Percentiles rank a stretch among this genome's conserved stretches.
Conservation (phyloP, 2,888 invertebrate species). For the Amiota communis region DNA sequence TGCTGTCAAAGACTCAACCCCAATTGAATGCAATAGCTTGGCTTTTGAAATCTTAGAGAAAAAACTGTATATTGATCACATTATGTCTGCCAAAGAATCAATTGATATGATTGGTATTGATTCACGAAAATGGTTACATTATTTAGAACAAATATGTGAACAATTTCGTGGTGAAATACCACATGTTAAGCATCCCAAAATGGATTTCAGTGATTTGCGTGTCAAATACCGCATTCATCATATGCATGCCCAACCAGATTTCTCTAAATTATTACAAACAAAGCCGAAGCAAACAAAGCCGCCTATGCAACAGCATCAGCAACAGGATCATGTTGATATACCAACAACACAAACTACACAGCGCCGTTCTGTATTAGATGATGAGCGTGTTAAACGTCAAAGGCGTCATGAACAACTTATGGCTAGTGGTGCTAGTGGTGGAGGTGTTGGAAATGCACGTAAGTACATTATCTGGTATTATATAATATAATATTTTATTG, state of each 20-base stretch:
- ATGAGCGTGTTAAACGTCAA: conserved; percentile 71
- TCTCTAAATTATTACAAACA: conserved; percentile 70
- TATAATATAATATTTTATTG: background rate
- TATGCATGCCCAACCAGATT: conserved; percentile 69
- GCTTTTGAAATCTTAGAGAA: conserved; percentile 91
- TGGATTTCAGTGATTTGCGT: conserved; percentile 74
- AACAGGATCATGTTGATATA: conserved; percentile 65
- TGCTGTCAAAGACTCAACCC: conserved; percentile 78
- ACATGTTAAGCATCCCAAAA: conserved; percentile 82
- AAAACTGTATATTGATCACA: conserved; percentile 83
- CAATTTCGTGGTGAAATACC: conserved; percentile 94
- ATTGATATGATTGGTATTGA: conserved; percentile 68
- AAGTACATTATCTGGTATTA: conserved; percentile 19
- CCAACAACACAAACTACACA: conserved; percentile 55
- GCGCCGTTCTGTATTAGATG: conserved; percentile 69
- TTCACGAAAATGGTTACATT: conserved; percentile 78
- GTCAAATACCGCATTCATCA: conserved; percentile 69
- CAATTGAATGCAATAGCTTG: conserved; percentile 82
- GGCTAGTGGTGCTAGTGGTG: conserved; percentile 37
- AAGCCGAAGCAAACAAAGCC: conserved; percentile 68
- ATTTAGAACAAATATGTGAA: conserved; percentile 90
- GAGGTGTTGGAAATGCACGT: background rate
- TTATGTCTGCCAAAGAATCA: conserved; percentile 85
- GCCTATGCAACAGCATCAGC: conserved; percentile 61
- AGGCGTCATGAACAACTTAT: conserved; percentile 66